phyloP scores from a whole-genome alignment of 2,113 vertebrate species.

The Mobula hypostoma region DNA sequence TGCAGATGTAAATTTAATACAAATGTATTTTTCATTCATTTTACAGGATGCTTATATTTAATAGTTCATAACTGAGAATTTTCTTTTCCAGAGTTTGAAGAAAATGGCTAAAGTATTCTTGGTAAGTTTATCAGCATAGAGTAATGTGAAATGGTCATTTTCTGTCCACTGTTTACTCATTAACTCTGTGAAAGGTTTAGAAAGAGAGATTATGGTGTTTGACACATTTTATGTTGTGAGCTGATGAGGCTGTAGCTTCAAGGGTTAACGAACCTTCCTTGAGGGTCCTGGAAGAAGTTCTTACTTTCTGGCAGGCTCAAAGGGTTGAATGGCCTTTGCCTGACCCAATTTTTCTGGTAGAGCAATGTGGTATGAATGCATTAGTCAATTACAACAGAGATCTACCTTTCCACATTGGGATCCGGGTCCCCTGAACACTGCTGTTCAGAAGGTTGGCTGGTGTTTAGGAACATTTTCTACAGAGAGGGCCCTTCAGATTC shows the following conservation, averaged over 20 bases:
- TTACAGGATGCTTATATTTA: background rate
- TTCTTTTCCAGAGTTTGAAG: slow-evolving; percentile 16
- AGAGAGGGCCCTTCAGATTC: too few relatives aligned
- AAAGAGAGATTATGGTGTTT: background rate
- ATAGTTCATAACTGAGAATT: background rate
- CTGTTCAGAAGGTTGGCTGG: too few relatives aligned
- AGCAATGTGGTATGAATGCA: too few relatives aligned
- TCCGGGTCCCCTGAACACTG: too few relatives aligned
- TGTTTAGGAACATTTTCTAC: too few relatives aligned
- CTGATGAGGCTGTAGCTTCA: background rate
- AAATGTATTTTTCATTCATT: background rate
- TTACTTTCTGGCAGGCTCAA: too few relatives aligned
- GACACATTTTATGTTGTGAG: background rate
- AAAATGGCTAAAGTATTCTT: slow-evolving; percentile 10
- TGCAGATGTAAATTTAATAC: background rate
- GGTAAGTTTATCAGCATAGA: background rate
- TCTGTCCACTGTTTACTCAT: background rate
- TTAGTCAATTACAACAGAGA: too few relatives aligned
- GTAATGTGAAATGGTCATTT: background rate
- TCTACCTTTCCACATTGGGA: too few relatives aligned
- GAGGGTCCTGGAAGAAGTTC: background rate
- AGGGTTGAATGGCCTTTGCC: too few relatives aligned
- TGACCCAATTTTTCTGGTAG: too few relatives aligned
- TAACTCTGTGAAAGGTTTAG: background rate
- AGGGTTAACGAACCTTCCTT: background rate